These are phyloP conservation scores for Sphaeramia orbicularis DNA, from an alignment of 2,797 vertebrate species.

Conservation along the genomic window DNA sequence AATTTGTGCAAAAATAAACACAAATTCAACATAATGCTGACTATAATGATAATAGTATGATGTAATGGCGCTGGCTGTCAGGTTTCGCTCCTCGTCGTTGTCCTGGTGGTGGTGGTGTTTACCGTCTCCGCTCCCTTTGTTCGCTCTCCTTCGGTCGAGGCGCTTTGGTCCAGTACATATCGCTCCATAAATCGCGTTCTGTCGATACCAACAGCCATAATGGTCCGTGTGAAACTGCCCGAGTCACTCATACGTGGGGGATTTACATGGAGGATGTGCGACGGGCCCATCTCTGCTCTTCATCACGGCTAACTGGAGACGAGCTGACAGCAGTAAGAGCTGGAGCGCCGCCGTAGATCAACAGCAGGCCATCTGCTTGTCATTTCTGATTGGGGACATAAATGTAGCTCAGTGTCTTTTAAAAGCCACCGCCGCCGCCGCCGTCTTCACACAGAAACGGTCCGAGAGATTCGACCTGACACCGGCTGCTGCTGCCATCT, in stretches of 20 bases:
- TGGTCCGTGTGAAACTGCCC: slow-evolving; percentile 22
- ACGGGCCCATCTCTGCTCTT: slow-evolving; percentile 46
- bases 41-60: no score
- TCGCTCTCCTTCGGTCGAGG: background rate
- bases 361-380: slow-evolving; percentile 53
- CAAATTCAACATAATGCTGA: no score
- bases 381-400: slow-evolving; percentile 54
- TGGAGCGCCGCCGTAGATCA: slow-evolving; percentile 49
- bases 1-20: no score
- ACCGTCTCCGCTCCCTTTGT: background rate
- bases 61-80: no score
- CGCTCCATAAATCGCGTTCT: slow-evolving; percentile 41
- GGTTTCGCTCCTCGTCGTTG: no score
- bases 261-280: slow-evolving; percentile 38
- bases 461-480: slow-evolving; percentile 14
- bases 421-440: slow-evolving; percentile 11
- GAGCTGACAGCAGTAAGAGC: slow-evolving; percentile 44
- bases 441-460: background rate
- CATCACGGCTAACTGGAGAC: slow-evolving; percentile 48
- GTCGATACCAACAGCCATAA: slow-evolving; percentile 52
- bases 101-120: no score
- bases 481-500: background rate
- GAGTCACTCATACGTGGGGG: slow-evolving; percentile 35
- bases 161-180: slow-evolving; percentile 8
- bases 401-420: slow-evolving; percentile 33